These are phyloP conservation scores for Nomada hirtipes DNA, from an alignment of 2,888 invertebrate species.

Conservation along the genomic window DNA sequence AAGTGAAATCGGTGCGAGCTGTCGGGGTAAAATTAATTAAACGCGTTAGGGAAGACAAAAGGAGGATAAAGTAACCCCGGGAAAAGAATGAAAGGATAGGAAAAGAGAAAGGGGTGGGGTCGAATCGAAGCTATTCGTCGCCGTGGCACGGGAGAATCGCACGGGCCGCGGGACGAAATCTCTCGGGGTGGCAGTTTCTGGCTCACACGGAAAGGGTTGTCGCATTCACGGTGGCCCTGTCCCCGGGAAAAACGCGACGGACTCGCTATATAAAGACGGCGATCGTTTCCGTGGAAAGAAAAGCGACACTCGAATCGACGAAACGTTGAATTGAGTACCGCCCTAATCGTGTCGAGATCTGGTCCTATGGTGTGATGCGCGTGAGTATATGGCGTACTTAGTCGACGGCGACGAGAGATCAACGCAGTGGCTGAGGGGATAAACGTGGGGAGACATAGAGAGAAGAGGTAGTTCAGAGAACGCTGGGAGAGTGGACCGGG, in stretches of 20 bases:
- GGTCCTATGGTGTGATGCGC: constrained; percentile 75
- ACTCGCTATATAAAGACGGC: constrained; percentile 60
- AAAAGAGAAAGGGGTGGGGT: background rate
- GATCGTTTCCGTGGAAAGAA: constrained; percentile 63
- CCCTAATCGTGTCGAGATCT: constrained; percentile 76
- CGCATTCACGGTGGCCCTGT: constrained; percentile 56
- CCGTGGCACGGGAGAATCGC: background rate
- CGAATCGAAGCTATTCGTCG: constrained; percentile 20
- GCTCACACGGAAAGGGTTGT: constrained; percentile 68
- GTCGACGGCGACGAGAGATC: constrained; percentile 68
- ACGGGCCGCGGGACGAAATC: constrained; percentile 32
- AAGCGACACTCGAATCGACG: constrained; percentile 66
- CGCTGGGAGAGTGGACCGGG: constrained; percentile 24
- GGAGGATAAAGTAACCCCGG: background rate
- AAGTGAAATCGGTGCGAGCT: background rate
- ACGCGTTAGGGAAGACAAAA: constrained; percentile 18
- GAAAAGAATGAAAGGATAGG: background rate
- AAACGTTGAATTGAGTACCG: constrained; percentile 74
- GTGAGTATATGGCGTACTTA: constrained; percentile 77
- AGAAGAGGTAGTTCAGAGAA: constrained; percentile 26
- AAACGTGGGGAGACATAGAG: constrained; percentile 18
- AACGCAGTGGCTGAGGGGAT: constrained; percentile 59
- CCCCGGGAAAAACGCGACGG: constrained; percentile 65
- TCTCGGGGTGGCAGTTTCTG: constrained; percentile 50
- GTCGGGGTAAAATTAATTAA: constrained; percentile 40